phyloP scores from a whole-genome alignment of 1,140 invertebrate species.

The Caenorhabditis remanei region DNA sequence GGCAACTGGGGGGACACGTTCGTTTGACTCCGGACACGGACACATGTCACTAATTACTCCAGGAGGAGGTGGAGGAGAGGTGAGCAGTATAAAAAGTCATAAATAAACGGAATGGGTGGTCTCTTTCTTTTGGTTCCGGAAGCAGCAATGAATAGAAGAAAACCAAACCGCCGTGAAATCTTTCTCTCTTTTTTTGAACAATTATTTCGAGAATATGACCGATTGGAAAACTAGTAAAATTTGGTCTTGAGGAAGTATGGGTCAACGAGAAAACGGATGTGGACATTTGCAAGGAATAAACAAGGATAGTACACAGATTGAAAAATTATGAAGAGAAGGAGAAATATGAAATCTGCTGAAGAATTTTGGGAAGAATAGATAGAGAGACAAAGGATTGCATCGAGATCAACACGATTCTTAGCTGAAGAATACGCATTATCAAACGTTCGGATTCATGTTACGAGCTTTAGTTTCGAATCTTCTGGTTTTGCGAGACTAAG shows the following conservation, averaged over 20 bases:
- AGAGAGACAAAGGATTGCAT: too few relatives aligned
- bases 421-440: too few relatives aligned
- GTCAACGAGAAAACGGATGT: not conserved
- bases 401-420: too few relatives aligned
- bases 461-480: too few relatives aligned
- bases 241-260: slow-evolving; percentile 26
- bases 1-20: too few relatives aligned
- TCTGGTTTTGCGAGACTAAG: too few relatives aligned
- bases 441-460: too few relatives aligned
- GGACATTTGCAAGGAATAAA: not conserved
- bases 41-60: slow-evolving; percentile 44
- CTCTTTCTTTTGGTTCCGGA: not conserved
- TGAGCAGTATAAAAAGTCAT: slow-evolving; percentile 27
- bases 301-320: not conserved
- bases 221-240: not conserved
- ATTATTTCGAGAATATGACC: not conserved
- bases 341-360: too few relatives aligned
- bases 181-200: not conserved
- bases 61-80: not conserved
- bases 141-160: not conserved
- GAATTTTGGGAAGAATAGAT: too few relatives aligned
- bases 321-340: not conserved
- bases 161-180: slow-evolving; percentile 17
- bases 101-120: not conserved
- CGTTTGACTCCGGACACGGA: not conserved